Evolutionary conservation across 2,888 invertebrate species (phyloP).

Genomic region (Neocrepidodera transversa): DNA sequence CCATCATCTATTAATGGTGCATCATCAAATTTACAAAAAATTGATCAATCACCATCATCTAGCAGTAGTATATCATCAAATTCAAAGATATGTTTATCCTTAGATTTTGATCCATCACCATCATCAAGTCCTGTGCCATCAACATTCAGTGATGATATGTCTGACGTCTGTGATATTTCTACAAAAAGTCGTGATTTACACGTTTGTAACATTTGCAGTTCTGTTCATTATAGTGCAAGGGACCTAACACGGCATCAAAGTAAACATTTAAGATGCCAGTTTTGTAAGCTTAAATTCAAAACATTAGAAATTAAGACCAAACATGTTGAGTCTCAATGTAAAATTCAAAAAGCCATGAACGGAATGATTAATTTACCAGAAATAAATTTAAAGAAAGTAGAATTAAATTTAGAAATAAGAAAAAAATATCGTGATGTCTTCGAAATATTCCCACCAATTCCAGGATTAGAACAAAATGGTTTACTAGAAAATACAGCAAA

Average conservation of each 20-base stretch:
- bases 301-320: conserved; percentile 35
- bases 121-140: background rate
- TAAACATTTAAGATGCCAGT: conserved; percentile 45
- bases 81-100: no score
- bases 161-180: background rate
- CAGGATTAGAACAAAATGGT: background rate
- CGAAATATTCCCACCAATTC: background rate
- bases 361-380: conserved; percentile 36
- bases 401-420: conserved; percentile 28
- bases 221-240: conserved; percentile 33
- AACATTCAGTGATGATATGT: background rate
- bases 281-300: conserved; percentile 43
- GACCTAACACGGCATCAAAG: conserved; percentile 40
- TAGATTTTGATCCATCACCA: no score
- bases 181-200: background rate
- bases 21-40: background rate
- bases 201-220: conserved; percentile 44
- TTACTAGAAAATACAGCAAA: background rate
- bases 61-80: no score
- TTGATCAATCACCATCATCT: no score
- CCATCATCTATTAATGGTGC: no score
- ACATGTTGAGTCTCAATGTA: conserved; percentile 41
- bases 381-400: conserved; percentile 40
- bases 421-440: background rate
- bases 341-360: conserved; percentile 31